Evolutionary conservation across 2,888 invertebrate genomes (phyloP).

Genomic region (Belgica antarctica): DNA sequence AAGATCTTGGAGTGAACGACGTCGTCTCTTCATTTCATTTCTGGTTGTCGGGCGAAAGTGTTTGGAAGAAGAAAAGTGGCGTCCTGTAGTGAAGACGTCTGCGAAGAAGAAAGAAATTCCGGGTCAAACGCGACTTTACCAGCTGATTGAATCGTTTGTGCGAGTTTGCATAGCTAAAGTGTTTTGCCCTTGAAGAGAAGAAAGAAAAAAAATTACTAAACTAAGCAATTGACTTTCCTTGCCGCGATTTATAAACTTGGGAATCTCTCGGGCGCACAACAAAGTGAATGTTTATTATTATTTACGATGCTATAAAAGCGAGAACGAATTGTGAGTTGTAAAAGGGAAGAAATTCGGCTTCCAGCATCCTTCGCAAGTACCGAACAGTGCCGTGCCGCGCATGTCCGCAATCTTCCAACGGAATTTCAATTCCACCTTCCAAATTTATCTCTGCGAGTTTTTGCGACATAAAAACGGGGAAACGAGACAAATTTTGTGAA

Average conservation of each 20-base stretch:
- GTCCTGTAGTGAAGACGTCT: background rate
- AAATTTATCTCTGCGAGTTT: slow-evolving; percentile 40
- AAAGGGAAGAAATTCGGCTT: slow-evolving; percentile 9
- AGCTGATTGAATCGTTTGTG: background rate
- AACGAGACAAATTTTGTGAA: slow-evolving; percentile 30
- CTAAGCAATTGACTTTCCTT: background rate
- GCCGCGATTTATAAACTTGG: background rate
- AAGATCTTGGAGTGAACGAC: slow-evolving; percentile 2
- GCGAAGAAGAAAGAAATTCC: background rate
- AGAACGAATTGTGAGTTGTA: slow-evolving; percentile 5
- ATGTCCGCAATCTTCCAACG: slow-evolving; percentile 33
- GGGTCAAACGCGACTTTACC: background rate
- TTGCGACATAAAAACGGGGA: slow-evolving; percentile 38
- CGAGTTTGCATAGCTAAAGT: background rate
- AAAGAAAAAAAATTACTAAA: background rate
- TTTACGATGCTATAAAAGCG: slow-evolving; percentile 37
- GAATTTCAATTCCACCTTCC: slow-evolving; percentile 42
- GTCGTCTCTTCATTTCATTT: slow-evolving; percentile 2
- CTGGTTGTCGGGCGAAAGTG: background rate
- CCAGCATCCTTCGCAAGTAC: slow-evolving; percentile 38
- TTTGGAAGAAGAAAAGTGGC: background rate
- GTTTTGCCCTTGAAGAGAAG: background rate
- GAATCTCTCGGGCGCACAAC: background rate
- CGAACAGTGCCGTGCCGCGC: slow-evolving; percentile 25
- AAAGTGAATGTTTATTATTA: slow-evolving; percentile 41